These are phyloP conservation scores for Drosophila cracens DNA, from an alignment of 2,888 invertebrate genomes.

Conservation along the genomic window DNA sequence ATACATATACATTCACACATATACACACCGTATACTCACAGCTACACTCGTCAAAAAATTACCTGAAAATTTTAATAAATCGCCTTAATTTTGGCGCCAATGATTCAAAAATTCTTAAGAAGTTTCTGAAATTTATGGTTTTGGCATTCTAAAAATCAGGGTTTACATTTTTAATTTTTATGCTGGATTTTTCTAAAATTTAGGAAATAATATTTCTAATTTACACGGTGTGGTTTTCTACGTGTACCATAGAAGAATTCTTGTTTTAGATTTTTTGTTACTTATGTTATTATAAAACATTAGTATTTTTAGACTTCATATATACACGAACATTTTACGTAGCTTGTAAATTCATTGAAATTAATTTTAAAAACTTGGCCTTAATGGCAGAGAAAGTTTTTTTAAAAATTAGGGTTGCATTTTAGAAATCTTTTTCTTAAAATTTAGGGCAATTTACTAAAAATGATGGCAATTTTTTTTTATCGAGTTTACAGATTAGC, in stretches of 20 bases:
- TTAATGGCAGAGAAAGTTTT: neutral
- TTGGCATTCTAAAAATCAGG: neutral
- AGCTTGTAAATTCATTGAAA: neutral
- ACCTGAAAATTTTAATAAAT: neutral
- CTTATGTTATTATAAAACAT: neutral
- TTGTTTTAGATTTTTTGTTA: neutral
- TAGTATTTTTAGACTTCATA: neutral
- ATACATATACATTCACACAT: constrained; percentile 12
- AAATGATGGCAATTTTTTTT: neutral
- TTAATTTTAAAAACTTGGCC: neutral
- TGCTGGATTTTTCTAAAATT: neutral
- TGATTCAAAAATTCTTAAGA: neutral
- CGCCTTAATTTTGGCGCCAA: neutral
- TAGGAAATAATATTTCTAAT: neutral
- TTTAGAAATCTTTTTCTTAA: neutral
- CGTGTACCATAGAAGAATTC: neutral
- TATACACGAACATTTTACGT: neutral
- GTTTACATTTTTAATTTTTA: neutral
- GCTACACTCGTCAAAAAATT: neutral
- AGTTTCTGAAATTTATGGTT: neutral
- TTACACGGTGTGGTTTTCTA: neutral
- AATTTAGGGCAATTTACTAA: neutral
- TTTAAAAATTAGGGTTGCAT: no score
- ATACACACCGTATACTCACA: constrained; percentile 16
- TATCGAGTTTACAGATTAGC: neutral